Evolutionary conservation across 2,797 vertebrate species (phyloP), one percentile per base, ranked within the genome.

Genomic region (Rhinoraja longicauda): DNA sequence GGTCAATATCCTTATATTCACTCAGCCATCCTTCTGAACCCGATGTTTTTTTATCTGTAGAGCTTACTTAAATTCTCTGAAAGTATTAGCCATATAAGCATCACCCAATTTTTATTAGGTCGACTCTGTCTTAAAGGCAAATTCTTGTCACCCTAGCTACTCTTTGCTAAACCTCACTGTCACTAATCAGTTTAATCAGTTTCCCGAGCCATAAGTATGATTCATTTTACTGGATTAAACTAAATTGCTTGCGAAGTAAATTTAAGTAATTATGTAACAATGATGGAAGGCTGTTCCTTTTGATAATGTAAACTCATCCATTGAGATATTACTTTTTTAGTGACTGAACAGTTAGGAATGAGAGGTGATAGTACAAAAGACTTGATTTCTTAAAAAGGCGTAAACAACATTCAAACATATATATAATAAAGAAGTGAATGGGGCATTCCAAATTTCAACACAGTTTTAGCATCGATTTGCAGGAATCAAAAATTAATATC

Each of bases 151-250:
- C n/a, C 62, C 19, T 21, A 9, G 2, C 59, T 88, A 88, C 15
- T 64, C 59, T 88, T 67, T 9, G 59, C 84, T 64, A 67, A 88
- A 88, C 1, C 59, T 64, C 59, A 32, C 59, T 0, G n/a, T 1
- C n/a, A 36, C 15, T 36, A 32, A 6, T 67, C 17, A 32, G 15
- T 32, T 67, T 62, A 67, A 32, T 36, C 59, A 29, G 19, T 17
- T 88, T 15, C 62, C 59, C 39, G 21, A 73, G 39, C 62, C 32
- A 36, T 32, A 39, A 36, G 32, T 7, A 32, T 92, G 32, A 73
- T 92, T 45, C 73, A 29, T 72, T 92, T 73, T 73, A 92, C 29
- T 75, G 13, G 70, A 72, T 92, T 73, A 36, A 92, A 6, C 72
- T 32, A 67, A 64, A 21, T 32, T 36, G 29, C 36, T 67, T 64